Percentiles rank a stretch among this genome's conserved stretches.
phyloP scores from a whole-genome alignment of 2,797 vertebrate species.

The Hypotaenidia okinawae region DNA sequence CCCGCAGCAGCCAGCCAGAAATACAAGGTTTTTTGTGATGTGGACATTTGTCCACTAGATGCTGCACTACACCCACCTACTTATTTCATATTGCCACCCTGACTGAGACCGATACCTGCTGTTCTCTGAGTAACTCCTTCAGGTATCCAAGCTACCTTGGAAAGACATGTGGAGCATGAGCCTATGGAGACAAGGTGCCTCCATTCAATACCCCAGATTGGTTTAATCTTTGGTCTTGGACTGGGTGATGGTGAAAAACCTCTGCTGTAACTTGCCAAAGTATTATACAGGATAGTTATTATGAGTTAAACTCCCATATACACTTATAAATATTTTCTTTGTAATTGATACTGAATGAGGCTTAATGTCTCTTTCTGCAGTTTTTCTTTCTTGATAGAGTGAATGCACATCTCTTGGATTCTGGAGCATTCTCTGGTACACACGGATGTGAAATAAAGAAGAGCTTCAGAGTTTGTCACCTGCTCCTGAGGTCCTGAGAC shows the following conservation, averaged over 20 bases:
- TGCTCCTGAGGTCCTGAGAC: neutral
- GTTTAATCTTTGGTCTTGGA: neutral
- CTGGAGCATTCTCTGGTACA: neutral
- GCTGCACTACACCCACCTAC: conserved; percentile 67
- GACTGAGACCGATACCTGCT: neutral
- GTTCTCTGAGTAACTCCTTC: neutral
- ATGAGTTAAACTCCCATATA: neutral
- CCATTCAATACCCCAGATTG: neutral
- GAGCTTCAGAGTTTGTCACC: neutral
- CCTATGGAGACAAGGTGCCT: neutral
- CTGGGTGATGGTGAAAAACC: neutral
- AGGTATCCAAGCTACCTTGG: neutral
- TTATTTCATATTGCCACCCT: neutral
- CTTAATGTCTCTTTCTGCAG: neutral
- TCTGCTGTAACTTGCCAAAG: neutral
- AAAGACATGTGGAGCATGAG: neutral
- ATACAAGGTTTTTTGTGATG: conserved; percentile 9
- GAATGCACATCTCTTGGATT: neutral
- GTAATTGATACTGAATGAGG: neutral
- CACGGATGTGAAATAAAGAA: neutral
- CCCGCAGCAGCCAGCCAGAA: neutral
- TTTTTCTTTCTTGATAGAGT: neutral
- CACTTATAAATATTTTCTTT: neutral
- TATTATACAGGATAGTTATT: neutral
- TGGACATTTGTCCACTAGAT: conserved; percentile 69